Evolutionary conservation across 2,888 invertebrate species (phyloP).

Genomic region (Apodemia zela): DNA sequence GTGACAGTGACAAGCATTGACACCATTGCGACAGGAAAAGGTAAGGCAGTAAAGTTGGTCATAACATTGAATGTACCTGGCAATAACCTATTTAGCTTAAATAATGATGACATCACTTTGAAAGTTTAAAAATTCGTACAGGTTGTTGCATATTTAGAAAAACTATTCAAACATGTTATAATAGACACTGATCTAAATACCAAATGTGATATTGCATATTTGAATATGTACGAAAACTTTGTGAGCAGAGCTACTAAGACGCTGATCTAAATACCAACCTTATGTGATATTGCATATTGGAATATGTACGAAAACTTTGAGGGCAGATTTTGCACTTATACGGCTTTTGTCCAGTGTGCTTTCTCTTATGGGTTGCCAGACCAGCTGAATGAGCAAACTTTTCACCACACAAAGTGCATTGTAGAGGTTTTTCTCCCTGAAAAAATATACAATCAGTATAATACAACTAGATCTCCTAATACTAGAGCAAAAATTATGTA

Average conservation of each 20-base stretch:
- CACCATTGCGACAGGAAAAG: no score
- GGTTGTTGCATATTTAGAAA: no score
- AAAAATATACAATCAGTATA: slow-evolving; percentile 25
- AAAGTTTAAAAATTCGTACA: no score
- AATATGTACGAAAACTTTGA: slow-evolving; percentile 63
- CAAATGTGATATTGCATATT: slow-evolving; percentile 69
- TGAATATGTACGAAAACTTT: slow-evolving; percentile 65
- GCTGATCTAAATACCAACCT: slow-evolving; percentile 41
- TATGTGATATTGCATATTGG: slow-evolving; percentile 69
- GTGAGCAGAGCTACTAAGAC: slow-evolving; percentile 60
- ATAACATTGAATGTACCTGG: no score
- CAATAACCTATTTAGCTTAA: no score
- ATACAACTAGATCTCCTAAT: not conserved
- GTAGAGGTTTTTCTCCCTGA: slow-evolving; percentile 63
- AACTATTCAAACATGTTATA: no score
- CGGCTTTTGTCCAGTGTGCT: slow-evolving; percentile 68
- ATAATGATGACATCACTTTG: no score
- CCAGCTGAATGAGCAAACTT: slow-evolving; percentile 70
- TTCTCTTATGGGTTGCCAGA: slow-evolving; percentile 59
- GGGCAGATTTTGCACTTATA: slow-evolving; percentile 67
- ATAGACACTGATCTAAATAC: slow-evolving; percentile 5
- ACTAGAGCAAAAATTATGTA: no score
- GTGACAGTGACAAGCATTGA: no score
- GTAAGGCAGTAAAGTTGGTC: no score
- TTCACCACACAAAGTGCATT: slow-evolving; percentile 27